phyloP scores from a whole-genome alignment of 2,888 invertebrate genomes.

The Lasioglossum calceatum region DNA sequence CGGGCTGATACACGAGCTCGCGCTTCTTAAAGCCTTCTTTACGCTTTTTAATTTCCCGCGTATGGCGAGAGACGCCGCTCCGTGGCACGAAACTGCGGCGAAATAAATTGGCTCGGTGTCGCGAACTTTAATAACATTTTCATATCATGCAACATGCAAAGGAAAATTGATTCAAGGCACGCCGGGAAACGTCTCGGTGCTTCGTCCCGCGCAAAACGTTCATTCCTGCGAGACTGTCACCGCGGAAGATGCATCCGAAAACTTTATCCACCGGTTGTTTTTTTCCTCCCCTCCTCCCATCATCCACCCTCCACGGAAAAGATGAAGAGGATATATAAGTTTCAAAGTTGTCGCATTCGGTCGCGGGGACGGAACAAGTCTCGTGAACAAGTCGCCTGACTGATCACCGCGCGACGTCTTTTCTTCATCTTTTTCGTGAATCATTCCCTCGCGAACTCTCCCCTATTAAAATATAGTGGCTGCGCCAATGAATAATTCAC shows the following conservation, averaged over 20 bases:
- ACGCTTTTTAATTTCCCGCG: slow-evolving; percentile 6
- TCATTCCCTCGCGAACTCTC: background rate
- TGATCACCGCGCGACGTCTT: slow-evolving; percentile 1
- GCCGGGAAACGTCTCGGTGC: slow-evolving; percentile 17
- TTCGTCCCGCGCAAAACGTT: slow-evolving; percentile 22
- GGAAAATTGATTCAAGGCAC: slow-evolving; percentile 22
- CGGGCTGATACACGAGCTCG: background rate
- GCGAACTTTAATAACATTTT: slow-evolving; percentile 25
- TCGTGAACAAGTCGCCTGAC: slow-evolving; percentile 9
- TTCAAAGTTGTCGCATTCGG: slow-evolving; percentile 48
- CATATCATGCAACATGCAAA: slow-evolving; percentile 35
- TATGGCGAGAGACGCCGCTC: background rate
- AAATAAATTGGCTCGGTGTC: slow-evolving; percentile 11
- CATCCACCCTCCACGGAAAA: background rate
- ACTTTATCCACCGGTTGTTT: slow-evolving; percentile 12
- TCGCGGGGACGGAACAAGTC: slow-evolving; percentile 7
- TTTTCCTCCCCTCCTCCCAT: too few species aligned
- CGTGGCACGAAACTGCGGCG: slow-evolving; percentile 7
- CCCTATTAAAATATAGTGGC: background rate
- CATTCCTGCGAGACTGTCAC: slow-evolving; percentile 37
- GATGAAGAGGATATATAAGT: slow-evolving; percentile 47
- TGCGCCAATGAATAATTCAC: background rate
- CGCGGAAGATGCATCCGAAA: slow-evolving; percentile 36
- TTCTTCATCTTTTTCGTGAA: background rate
- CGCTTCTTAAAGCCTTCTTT: background rate